Base-by-base conservation (phyloP, 2,797 vertebrate species). In the Loris lydekkerianus region DNA sequence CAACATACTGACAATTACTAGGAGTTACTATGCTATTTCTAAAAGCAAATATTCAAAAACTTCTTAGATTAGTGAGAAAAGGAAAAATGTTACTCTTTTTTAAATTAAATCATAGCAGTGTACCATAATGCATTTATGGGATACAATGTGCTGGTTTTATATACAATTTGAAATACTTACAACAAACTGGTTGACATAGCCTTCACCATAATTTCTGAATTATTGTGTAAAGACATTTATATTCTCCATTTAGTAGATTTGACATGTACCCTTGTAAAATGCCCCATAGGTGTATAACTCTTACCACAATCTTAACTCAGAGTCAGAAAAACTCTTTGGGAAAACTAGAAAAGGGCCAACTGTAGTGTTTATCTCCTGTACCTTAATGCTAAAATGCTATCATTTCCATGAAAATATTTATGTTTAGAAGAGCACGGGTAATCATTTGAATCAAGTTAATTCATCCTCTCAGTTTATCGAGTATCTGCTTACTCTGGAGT, bases 391-490 rank as follows among this genome's bases (percentile, higher is more conserved):
- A 4, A 85, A 95, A n/a, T 93, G 29, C 20, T 89, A 0, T n/a
- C 37, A 60, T 67, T 10, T 40, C 9, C 43, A 83, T 76, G 65
- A 93, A 87, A 37, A 76, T 11, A 29, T 63, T 21, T 49, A 14
- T 73, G 53, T 65, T 88, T n/a, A 60, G 21, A 82, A 40, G 17
- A 65, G 23, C 21, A 18, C 56, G 40, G 25, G 49, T 5, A n/a
- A 40, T 77, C 37, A 49, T 60, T 86, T 92, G 34, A 77, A 70
- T 86, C 31, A 91, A 61, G 23, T 87, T 91, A 58, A 80, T 69
- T 69, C 17, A 31, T 75, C 87, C 25, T 49, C 21, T n/a, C 46
- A 61, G 60, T 91, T 69, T 65, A 63, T 27, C 58, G 43, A 91
- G 37, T 15, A 83, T 92, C 17, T 82, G 25, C 29, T 46, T 53